These are phyloP conservation scores for Drosophila melanosoma DNA, from an alignment of 2,888 invertebrate genomes.

Conservation along the genomic window DNA sequence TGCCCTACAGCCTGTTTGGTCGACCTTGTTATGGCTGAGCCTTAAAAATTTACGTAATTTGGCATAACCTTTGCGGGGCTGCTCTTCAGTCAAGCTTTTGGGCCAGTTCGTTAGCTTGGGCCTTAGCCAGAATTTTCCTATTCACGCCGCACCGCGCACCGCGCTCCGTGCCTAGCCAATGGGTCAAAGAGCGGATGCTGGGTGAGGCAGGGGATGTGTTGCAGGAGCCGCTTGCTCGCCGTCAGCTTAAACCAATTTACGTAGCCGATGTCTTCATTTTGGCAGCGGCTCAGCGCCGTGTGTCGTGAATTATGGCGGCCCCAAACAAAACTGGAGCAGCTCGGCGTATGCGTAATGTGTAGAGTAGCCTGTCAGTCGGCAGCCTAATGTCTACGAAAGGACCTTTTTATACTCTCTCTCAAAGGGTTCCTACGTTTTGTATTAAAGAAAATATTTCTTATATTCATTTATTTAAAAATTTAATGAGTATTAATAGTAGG, in stretches of 20 bases:
- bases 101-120: slow-evolving; percentile 55
- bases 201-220: slow-evolving; percentile 2
- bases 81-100: slow-evolving; percentile 32
- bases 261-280: slow-evolving; percentile 77
- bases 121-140: slow-evolving; percentile 2
- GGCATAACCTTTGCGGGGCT: slow-evolving; percentile 67
- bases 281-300: slow-evolving; percentile 70
- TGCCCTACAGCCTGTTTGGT: background rate
- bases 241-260: slow-evolving; percentile 81
- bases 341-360: slow-evolving; percentile 78
- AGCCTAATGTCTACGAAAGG: slow-evolving; percentile 38
- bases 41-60: slow-evolving; percentile 80
- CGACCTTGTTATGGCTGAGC: slow-evolving; percentile 65
- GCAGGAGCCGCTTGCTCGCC: slow-evolving; percentile 43
- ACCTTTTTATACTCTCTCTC: background rate
- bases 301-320: slow-evolving; percentile 75
- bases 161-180: slow-evolving; percentile 53
- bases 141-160: background rate
- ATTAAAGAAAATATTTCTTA: background rate
- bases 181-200: slow-evolving; percentile 58
- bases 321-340: slow-evolving; percentile 56
- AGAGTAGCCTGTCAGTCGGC: slow-evolving; percentile 38
- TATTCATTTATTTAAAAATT: background rate
- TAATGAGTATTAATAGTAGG: background rate
- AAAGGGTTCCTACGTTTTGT: background rate